Evolutionary conservation across 2,113 vertebrate species (phyloP), one percentile per base, ranked within the genome.

Genomic region (Larimichthys crocea): DNA sequence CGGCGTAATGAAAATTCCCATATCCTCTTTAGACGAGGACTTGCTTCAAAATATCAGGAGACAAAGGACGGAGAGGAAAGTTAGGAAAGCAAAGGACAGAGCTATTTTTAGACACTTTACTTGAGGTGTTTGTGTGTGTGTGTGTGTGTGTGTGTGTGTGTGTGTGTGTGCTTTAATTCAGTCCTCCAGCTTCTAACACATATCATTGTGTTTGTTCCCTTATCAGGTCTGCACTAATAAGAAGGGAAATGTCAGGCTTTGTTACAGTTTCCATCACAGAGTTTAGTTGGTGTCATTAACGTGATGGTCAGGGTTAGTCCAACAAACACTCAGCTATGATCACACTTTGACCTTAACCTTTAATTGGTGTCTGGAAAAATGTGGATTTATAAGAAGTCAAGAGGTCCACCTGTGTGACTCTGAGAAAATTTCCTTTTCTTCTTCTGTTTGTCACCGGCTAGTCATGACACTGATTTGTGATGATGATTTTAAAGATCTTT

Each of bases 31-130:
- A 24, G 72, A 40, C 1, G 19, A 40, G 0, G 24, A 62, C 76
- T 89, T 56, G 50, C 88, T 88, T 88, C 81, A 85, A 86, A 82
- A 92, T 92, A 88, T 90, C 85, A 89, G 40, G 68, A 83, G 46
- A 75, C 64, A 76, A 75, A 82, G 17, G 63, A 40, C 1, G 35
- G 29, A 64, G 71, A 66, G 0, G 49, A 50, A 87, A 83, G 74
- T 83, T 71, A 31, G 70, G 52, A 35, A 19, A 79, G 70, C 50
- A 79, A 85, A 86, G 83, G 85, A 88, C 68, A 62, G 20, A 14
- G 56, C 84, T 86, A 67, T 81, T 88, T 76, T 83, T 57, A 65
- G 66, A 42, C 24, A 42, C 7, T 31, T 44, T 31, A 19, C 44
- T 67, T 11, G 11, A 69, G 49, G 26, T 56, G 50, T 70, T 48